Conservation (phyloP, 2,888 invertebrate species). For the Terebella lapidaria region DNA sequence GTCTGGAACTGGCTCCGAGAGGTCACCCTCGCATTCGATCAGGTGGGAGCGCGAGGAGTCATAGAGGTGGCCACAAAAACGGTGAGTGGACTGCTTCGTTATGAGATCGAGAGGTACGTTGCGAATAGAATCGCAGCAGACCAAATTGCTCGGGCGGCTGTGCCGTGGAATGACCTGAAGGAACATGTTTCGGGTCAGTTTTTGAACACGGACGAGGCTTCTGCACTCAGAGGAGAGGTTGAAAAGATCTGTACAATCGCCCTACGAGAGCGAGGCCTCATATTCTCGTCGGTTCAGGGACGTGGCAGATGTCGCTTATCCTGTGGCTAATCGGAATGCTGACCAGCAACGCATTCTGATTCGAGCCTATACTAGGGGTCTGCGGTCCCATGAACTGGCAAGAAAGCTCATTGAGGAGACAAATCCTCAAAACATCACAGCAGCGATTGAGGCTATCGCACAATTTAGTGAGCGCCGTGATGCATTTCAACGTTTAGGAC, state of each 20-base stretch:
- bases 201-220: slow-evolving; percentile 1
- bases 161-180: slow-evolving; percentile 1
- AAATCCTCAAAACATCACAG: not conserved
- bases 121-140: not conserved
- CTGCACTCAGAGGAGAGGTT: not conserved
- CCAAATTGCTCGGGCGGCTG: not conserved
- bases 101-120: not conserved
- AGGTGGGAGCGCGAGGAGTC: not conserved
- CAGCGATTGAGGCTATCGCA: not conserved
- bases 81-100: not conserved
- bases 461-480: not conserved
- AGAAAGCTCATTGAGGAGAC: not conserved
- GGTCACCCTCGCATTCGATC: not conserved
- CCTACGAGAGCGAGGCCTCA: not conserved
- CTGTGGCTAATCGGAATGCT: not conserved
- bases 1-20: not conserved
- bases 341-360: slow-evolving; percentile 4
- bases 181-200: not conserved
- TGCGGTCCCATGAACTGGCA: not conserved
- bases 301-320: slow-evolving; percentile 7
- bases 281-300: slow-evolving; percentile 4
- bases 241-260: not conserved
- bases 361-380: not conserved
- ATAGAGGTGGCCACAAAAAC: not conserved
- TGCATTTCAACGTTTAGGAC: not conserved